Conservation (phyloP, 37 sponge, comb jelly and placozoan species). For the Tethya wilhelma region DNA sequence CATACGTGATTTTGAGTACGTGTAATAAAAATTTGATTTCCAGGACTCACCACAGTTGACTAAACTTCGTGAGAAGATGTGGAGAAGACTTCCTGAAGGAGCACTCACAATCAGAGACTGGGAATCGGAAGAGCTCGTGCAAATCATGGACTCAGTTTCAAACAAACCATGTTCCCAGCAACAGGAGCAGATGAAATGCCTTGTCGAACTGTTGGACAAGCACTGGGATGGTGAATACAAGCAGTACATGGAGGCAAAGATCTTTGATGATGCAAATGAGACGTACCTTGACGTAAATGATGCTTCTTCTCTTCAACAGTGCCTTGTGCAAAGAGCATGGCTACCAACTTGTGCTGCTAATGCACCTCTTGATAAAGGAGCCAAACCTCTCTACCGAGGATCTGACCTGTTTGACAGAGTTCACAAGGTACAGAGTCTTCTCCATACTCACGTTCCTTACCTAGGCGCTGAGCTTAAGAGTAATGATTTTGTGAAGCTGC, state of each 20-base stretch:
- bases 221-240: slow-evolving; percentile 44
- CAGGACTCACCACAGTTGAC: slow-evolving; percentile 25
- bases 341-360: slow-evolving; percentile 7
- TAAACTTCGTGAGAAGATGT: background rate
- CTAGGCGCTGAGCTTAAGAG: slow-evolving; percentile 21
- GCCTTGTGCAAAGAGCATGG: slow-evolving; percentile 27
- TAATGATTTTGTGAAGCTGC: slow-evolving; percentile 10
- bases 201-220: slow-evolving; percentile 23
- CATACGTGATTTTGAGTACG: background rate
- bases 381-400: slow-evolving; percentile 11
- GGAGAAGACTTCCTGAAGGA: slow-evolving; percentile 37
- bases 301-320: slow-evolving; percentile 40
- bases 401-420: slow-evolving; percentile 17
- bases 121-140: slow-evolving; percentile 25
- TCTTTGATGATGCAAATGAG: slow-evolving; percentile 32
- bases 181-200: slow-evolving; percentile 24
- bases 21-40: background rate
- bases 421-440: background rate
- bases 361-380: background rate
- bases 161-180: background rate
- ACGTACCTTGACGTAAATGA: slow-evolving; percentile 9
- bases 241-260: slow-evolving; percentile 13
- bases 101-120: slow-evolving; percentile 35
- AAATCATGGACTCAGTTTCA: slow-evolving; percentile 15
- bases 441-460: slow-evolving; percentile 46